Evolutionary conservation across 2,113 vertebrate genomes (phyloP), one percentile per base, ranked within the genome.

Genomic region (Cisticola juncidis): DNA sequence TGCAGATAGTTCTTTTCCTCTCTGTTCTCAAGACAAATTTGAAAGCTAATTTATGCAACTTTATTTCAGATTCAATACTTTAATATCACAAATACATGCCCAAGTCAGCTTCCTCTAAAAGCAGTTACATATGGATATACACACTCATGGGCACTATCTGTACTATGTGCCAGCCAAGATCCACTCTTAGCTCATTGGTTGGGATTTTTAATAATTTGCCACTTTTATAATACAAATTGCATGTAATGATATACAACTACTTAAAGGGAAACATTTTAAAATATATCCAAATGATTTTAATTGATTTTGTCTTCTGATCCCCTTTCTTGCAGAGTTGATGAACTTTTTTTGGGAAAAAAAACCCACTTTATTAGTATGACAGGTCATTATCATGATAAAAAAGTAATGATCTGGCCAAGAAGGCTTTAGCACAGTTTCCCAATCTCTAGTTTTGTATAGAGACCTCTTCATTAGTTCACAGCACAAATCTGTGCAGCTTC

Each of bases 331-430:
- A 45, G 69, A 26, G 72, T 29, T 96, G 94, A 92, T 88, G 64
- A 86, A 93, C 68, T 84, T 94, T 89, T 95, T 89, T 36, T 0
- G 20, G 15, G 4, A 1, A 42, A 88, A 48, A 56, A 54, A 2
- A 11, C 25, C 14, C 6, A 29, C 42, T 80, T 81, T 93, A 50
- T 56, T 81, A 64, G 44, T 40, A 76, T 2, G 44, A 92, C 82
- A 96, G 76, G 65, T 35, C 72, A 88, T 96, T 94, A 92, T 81
- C 88, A 92, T 78, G 72, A 92, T 86, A 93, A 83, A 97, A 95
- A 96, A 86, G 81, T 86, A 94, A 91, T 92, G 91, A 92, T 72
- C 70, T 33, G 76, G 42, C 62, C 64, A 88, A 81, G 57, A 11
- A 81, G 53, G 48, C 19, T 86, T 88, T 92, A 90, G 44, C 65